Base-by-base conservation (phyloP, 2,113 vertebrate species). In the Hystrix cristata region DNA sequence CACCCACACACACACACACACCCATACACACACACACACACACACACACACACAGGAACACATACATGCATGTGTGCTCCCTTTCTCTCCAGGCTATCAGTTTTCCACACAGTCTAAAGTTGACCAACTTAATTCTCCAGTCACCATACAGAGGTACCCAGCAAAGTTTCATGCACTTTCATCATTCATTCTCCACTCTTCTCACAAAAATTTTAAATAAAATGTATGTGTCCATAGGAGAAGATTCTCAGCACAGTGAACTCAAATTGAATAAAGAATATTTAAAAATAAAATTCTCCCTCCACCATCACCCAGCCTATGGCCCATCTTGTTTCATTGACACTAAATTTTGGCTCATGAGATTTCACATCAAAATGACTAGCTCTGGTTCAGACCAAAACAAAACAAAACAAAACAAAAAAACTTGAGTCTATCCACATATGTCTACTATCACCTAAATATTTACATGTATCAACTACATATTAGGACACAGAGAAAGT, bases 341-440 rank as follows among this genome's bases (percentile, higher is more conserved):
- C 62, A 38, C 18, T 92, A 21, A 83, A 93, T 9, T 59, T n/a
- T 95, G 46, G 59, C 34, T 93, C 78, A 76, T 43, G 74, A 87
- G 48, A 82, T 86, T 95, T 92, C 74, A 89, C 82, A 46, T 64
- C 19, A n/a, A 57, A 46, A 90, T 87, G 19, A 46, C 9, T 14
- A 95, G 67, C 25, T 92, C 76, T 74, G 76, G n/a, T 87, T 96
- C n/a, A 87, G 21, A 12, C 7, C 31, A 92, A 69, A 83, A 90
- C 11, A 55, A 89, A 27, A 11, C 8, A 90, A 91, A 64, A 65
- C 71, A 79, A 91, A 86, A 69, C 5, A 62, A 94, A 94, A 91
- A 38, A 91, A 65, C 12, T 34, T 64, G 69, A 55, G 21, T 92
- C 34, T 84, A 51, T 78, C 34, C 89, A 67, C 72, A 18, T 90